phyloP scores from a whole-genome alignment of 2,113 vertebrate species.

The Pelecanus crispus region DNA sequence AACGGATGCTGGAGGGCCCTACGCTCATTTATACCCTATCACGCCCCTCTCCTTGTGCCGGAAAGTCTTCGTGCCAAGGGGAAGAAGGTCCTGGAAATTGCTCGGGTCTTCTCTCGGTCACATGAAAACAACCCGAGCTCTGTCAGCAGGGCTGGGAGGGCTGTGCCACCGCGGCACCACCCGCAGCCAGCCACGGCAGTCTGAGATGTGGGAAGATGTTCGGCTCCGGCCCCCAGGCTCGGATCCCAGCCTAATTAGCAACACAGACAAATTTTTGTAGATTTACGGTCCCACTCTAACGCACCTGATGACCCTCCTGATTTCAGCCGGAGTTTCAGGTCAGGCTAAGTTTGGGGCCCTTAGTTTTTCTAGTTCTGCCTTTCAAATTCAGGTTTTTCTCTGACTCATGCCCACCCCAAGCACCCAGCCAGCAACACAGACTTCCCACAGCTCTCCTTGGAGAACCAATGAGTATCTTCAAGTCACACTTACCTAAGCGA shows the following conservation, averaged over 20 bases:
- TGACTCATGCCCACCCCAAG: background rate
- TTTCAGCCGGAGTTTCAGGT: background rate
- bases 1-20: background rate
- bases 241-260: background rate
- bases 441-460: background rate
- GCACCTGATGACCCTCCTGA: background rate
- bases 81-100: background rate
- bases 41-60: background rate
- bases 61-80: background rate
- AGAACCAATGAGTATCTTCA: fast-evolving
- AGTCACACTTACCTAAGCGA: slow-evolving; percentile 82
- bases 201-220: background rate
- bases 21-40: background rate
- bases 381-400: background rate
- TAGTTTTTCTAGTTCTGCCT: background rate
- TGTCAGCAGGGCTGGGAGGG: background rate
- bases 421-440: background rate
- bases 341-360: background rate
- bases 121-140: background rate
- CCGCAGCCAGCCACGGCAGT: background rate
- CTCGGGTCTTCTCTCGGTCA: background rate
- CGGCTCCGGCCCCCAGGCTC: background rate
- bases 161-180: fast-evolving
- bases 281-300: fast-evolving
- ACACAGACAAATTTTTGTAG: background rate